Conservation (phyloP, 2,797 vertebrate genomes). For the Garrulus glandarius region DNA sequence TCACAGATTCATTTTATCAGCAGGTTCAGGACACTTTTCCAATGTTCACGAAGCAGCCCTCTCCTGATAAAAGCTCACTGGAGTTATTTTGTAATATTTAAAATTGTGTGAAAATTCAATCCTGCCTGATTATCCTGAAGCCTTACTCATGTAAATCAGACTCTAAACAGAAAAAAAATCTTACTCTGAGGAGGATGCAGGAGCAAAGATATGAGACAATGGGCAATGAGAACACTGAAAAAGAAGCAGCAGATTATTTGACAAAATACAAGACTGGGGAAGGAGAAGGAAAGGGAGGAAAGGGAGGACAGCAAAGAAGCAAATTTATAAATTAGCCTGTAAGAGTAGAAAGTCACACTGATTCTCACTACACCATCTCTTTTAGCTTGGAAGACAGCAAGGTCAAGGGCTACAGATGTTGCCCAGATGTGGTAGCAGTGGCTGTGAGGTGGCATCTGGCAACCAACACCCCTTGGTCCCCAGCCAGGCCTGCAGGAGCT, state of each 20-base stretch:
- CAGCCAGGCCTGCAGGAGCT: fast-evolving
- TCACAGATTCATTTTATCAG: neutral
- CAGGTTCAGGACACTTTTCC: neutral
- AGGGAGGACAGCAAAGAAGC: neutral
- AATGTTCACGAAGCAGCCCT: neutral
- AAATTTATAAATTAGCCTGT: neutral
- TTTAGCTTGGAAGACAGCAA: neutral
- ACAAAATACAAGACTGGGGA: neutral
- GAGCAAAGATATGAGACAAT: neutral
- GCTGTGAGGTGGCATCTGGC: neutral
- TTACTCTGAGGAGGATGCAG: neutral
- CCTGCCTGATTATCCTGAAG: neutral
- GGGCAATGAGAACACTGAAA: fast-evolving
- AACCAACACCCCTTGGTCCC: neutral
- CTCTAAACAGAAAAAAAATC: neutral
- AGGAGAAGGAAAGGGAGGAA: neutral
- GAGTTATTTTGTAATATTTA: neutral
- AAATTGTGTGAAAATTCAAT: neutral
- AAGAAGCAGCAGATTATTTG: neutral
- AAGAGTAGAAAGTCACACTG: neutral
- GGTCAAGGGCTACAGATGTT: fast-evolving
- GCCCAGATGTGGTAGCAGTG: neutral
- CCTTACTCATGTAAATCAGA: neutral
- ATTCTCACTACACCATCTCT: neutral
- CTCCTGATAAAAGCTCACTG: neutral